Percentiles rank a stretch among this genome's conserved stretches.
phyloP scores from a whole-genome alignment of 2,113 vertebrate genomes.

The Rousettus leschenaultii region DNA sequence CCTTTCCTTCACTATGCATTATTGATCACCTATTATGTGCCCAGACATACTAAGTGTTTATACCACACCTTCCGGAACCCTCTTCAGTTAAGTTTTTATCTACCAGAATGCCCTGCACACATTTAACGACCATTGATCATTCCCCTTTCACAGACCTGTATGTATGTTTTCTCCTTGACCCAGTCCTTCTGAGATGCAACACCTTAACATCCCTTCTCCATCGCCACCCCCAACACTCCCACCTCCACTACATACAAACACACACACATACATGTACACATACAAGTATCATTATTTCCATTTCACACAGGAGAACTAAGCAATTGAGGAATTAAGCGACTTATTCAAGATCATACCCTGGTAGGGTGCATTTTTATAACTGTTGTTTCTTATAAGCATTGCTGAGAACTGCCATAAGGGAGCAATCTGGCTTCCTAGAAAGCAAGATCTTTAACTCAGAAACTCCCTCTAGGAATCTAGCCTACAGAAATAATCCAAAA shows the following conservation, averaged over 20 bases:
- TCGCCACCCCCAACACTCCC: not conserved
- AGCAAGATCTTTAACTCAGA: not conserved
- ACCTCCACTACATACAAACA: not conserved
- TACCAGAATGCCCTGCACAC: not conserved
- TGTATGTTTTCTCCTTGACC: not conserved
- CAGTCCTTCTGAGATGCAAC: not conserved
- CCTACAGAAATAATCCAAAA: not conserved
- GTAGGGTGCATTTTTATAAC: not conserved
- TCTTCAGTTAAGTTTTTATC: not conserved
- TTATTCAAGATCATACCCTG: not conserved
- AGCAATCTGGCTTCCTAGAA: not conserved
- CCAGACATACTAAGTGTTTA: not conserved
- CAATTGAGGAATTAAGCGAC: not conserved
- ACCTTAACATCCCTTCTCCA: not conserved
- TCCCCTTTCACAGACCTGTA: not conserved
- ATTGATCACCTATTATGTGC: not conserved
- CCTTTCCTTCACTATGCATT: not conserved
- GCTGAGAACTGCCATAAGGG: not conserved
- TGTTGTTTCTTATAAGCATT: not conserved
- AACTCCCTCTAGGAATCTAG: not conserved
- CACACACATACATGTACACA: not conserved
- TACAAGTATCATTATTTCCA: not conserved
- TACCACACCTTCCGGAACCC: not conserved
- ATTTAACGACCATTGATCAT: not conserved
- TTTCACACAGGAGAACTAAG: not conserved